Conservation (phyloP, 2,797 vertebrate species). For the Smutsia gigantea region DNA sequence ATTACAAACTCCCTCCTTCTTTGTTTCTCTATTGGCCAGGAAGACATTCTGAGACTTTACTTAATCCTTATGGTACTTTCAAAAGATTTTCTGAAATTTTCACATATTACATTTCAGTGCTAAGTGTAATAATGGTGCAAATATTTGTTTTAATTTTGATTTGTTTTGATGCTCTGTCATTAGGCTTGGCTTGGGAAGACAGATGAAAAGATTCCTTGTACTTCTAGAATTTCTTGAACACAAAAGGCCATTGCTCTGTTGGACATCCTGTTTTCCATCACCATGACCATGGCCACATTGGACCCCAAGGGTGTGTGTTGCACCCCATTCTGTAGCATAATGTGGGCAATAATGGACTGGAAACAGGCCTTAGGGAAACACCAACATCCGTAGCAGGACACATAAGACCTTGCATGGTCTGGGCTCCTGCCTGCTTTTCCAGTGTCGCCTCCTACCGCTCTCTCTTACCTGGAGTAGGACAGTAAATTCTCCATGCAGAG, state of each 20-base stretch:
- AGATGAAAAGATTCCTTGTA: constrained; percentile 66
- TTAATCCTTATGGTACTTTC: not conserved
- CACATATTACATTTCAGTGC: not conserved
- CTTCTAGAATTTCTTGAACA: constrained; percentile 62
- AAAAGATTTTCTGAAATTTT: not conserved
- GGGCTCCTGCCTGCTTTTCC: not conserved
- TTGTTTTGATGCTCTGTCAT: constrained; percentile 57
- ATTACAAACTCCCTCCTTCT: not conserved
- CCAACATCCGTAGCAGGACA: not conserved
- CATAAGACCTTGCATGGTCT: not conserved
- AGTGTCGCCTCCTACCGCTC: not conserved
- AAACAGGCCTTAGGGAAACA: not conserved
- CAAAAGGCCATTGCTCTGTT: constrained; percentile 62
- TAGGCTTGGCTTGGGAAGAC: constrained; percentile 67
- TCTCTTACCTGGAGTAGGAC: not conserved
- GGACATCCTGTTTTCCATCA: constrained; percentile 73
- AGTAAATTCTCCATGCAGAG: not conserved
- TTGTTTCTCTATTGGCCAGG: not conserved
- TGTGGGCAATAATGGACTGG: constrained; percentile 35
- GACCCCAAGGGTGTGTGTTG: not conserved
- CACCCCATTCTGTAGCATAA: constrained; percentile 14
- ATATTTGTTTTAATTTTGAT: constrained; percentile 78
- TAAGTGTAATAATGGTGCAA: constrained; percentile 60
- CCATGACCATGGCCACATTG: constrained; percentile 61
- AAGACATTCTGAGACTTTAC: not conserved